Evolutionary conservation across 2,797 vertebrate species (phyloP), one percentile per base, ranked within the genome.

Genomic region (Chaenodraco wilsoni): DNA sequence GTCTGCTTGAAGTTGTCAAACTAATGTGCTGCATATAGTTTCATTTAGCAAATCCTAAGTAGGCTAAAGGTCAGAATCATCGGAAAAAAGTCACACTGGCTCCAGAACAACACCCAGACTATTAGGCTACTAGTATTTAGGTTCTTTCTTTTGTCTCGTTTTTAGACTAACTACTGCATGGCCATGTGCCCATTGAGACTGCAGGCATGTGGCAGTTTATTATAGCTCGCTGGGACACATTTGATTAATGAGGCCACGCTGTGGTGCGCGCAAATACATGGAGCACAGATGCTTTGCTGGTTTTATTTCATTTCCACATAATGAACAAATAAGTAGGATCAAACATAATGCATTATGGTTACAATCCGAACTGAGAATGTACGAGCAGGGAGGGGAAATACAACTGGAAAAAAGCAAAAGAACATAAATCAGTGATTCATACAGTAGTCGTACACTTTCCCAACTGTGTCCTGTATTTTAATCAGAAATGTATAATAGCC

Each of bases 211-310:
- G 40, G 56, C 27, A 7, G 14, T 64, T 55, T 67, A 58, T 63
- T 14, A 33, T 19, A 17, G 49, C 55, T 56, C 50, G 7, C 45
- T 1, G 66, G 50, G 63, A 67, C 50, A 4, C 31, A 2, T 23
- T 52, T 84, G 68, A 76, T 55, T 78, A 68, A 80, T 61, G 65
- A 80, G 60, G 63, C 31, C 41, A 8, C 56, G 3, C 21, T 37
- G 11, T 54, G 50, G 52, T 56, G 52, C 6, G 4, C 2, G 21
- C 48, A 50, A n/a, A 69, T 40, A 65, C 49, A 33, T 0, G 2
- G 16, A 52, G 77, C 55, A 63, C 69, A 61, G 60, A 69, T 43
- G 23, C 68, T 66, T 27, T 15, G 51, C 54, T 62, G 55, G 33
- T 59, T 78, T 78, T 56, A 64, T 84, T 76, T 31, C 41, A 65